Evolutionary conservation across 2,797 vertebrate species (phyloP).

Genomic region (Sebastes steindachneri): DNA sequence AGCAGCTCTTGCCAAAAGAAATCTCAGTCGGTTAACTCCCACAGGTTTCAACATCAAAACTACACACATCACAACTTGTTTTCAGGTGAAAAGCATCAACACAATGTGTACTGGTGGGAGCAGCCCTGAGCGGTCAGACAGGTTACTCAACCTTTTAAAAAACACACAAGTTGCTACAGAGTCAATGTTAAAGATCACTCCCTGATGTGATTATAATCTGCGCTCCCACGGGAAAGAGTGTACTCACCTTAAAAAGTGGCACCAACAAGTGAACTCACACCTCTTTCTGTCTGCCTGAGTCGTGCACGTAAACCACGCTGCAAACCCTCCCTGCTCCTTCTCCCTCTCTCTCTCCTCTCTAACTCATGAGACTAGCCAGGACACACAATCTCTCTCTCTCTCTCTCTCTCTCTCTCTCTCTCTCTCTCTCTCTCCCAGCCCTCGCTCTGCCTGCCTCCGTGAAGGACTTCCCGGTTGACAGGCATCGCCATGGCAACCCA

Average conservation of each 20-base stretch:
- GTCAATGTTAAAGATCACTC: neutral
- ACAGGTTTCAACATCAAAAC: conserved; percentile 31
- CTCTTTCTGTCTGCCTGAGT: conserved; percentile 30
- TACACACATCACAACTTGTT: conserved; percentile 27
- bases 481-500: conserved; percentile 78
- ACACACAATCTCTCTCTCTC: conserved; percentile 58
- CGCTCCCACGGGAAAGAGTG: conserved; percentile 1
- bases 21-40: neutral
- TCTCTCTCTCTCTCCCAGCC: conserved; percentile 37
- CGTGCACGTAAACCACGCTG: conserved; percentile 34
- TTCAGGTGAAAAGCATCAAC: conserved; percentile 23
- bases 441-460: conserved; percentile 67
- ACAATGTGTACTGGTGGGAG: conserved; percentile 11
- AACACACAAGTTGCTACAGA: neutral
- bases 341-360: conserved; percentile 21
- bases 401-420: conserved; percentile 31
- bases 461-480: conserved; percentile 83
- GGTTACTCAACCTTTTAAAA: conserved; percentile 49
- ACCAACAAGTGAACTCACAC: conserved; percentile 40
- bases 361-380: conserved; percentile 62
- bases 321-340: conserved; percentile 46
- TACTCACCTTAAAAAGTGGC: conserved; percentile 66
- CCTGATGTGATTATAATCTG: neutral
- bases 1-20: conserved; percentile 8
- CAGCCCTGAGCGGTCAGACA: conserved; percentile 50